Base-by-base conservation (phyloP, 2,113 vertebrate genomes). In the Rissa tridactyla region DNA sequence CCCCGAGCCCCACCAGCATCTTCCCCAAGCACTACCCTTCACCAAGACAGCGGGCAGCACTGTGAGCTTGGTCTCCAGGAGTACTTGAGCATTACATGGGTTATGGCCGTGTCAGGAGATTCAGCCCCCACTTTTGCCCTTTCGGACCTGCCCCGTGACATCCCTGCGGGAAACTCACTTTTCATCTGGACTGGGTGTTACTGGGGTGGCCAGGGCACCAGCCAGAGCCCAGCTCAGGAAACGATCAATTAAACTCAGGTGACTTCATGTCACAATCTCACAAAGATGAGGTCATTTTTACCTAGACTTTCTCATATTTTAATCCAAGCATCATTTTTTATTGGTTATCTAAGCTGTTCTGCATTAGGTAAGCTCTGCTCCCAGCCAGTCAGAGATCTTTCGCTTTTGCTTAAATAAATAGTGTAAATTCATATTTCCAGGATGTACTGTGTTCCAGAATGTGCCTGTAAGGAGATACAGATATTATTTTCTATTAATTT, bases 61-160 rank as follows among this genome's bases (percentile, higher is more conserved):
- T 60, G 44, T n/a, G 54, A 34, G 18, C 27, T 68, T 16, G 36
- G 52, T 42, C 36, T 86, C 49, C 64, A 73, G 49, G 29, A 60
- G 9, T 25, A 21, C 38, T 21, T 0, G 2, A 69, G 51, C 60
- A 58, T 27, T 49, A 8, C 12, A 7, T 1, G 18, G 42, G 29
- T 30, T 52, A 69, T 1, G 1, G 32, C 30, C 21, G 1, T 13
- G n/a, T 21, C 58, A 62, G 52, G 40, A 87, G 86, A 75, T 40
- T 17, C 65, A 72, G n/a, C 65, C 18, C 44, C 44, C 47, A 23
- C 29, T 26, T 80, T 80, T 38, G 16, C 38, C 29, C 17, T 83
- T 69, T 83, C 2, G 1, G 25, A 71, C 1, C 0, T 64, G 47
- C 14, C 46, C 42, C 1, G 1, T 0, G 0, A 77, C 4, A 5